Conservation (phyloP, 2,888 invertebrate genomes). For the Diploptera punctata region DNA sequence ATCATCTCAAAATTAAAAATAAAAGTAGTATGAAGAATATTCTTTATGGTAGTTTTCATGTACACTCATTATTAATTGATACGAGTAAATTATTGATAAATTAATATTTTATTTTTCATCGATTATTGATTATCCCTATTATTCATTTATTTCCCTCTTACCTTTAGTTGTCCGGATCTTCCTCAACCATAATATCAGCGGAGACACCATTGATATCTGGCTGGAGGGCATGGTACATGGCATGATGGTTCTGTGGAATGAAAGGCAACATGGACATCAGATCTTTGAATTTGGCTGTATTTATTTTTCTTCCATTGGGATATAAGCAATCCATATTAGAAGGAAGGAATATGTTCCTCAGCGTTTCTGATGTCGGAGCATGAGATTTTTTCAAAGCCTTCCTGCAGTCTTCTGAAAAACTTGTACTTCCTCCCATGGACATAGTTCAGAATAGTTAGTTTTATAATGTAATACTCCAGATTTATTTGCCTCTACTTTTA, state of each 20-base stretch:
- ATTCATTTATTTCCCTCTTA: too few relatives aligned
- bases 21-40: too few relatives aligned
- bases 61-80: too few relatives aligned
- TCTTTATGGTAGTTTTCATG: too few relatives aligned
- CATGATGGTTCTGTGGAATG: not conserved
- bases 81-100: too few relatives aligned
- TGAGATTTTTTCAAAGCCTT: not conserved
- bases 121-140: too few relatives aligned
- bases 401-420: not conserved
- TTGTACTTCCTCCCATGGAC: constrained; percentile 6
- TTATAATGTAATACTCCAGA: not conserved
- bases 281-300: not conserved
- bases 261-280: not conserved
- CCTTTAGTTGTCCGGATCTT: too few relatives aligned
- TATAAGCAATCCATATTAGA: not conserved
- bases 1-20: too few relatives aligned
- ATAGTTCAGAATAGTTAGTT: not conserved
- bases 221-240: too few relatives aligned
- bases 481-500: not conserved
- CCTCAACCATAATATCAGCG: too few relatives aligned
- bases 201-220: too few relatives aligned
- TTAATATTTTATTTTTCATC: too few relatives aligned
- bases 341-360: not conserved
- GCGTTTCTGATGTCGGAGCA: not conserved
- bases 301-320: not conserved